A percentile compares a stretch with the other conserved stretches of the same genome.
Evolutionary conservation across 2,797 vertebrate genomes (phyloP).

Genomic region (Cryptoblepharus egeriae): DNA sequence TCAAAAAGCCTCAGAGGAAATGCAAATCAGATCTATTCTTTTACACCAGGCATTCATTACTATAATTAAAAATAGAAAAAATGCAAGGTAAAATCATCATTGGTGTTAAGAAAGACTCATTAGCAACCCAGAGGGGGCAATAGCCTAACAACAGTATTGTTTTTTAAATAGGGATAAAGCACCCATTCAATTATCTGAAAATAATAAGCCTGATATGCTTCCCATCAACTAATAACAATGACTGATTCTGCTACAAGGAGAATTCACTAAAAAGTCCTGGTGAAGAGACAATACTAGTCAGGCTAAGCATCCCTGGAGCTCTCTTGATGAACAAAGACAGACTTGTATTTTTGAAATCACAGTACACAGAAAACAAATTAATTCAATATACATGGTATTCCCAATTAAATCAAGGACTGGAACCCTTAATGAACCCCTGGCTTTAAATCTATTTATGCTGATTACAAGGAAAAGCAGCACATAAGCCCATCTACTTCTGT

Average conservation of each 20-base stretch:
- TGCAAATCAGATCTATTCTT: conserved; percentile 36
- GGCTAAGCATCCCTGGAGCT: not conserved
- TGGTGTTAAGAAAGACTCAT: conserved; percentile 29
- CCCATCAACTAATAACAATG: not conserved
- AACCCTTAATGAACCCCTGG: not conserved
- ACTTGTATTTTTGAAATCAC: not conserved
- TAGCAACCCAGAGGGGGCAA: not conserved
- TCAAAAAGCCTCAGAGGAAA: conserved; percentile 46
- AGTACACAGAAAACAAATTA: conserved; percentile 15
- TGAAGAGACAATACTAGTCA: conserved; percentile 22
- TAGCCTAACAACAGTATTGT: not conserved
- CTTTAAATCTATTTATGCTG: not conserved
- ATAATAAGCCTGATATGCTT: conserved; percentile 31
- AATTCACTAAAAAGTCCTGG: conserved; percentile 27
- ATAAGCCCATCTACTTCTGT: not conserved
- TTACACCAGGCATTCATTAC: conserved; percentile 40
- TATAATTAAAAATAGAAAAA: conserved; percentile 49
- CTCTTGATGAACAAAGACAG: conserved; percentile 24
- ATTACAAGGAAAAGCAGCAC: not conserved
- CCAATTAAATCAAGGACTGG: not conserved
- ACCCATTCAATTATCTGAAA: conserved; percentile 39
- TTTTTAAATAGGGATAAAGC: conserved; percentile 37
- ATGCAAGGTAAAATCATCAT: conserved; percentile 34
- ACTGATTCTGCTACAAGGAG: conserved; percentile 3
- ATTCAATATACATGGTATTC: not conserved